A percentile compares a stretch with the other conserved stretches of the same genome.
These are phyloP conservation scores for Lobophora halterata DNA, from an alignment of 2,888 invertebrate genomes.

Conservation along the genomic window DNA sequence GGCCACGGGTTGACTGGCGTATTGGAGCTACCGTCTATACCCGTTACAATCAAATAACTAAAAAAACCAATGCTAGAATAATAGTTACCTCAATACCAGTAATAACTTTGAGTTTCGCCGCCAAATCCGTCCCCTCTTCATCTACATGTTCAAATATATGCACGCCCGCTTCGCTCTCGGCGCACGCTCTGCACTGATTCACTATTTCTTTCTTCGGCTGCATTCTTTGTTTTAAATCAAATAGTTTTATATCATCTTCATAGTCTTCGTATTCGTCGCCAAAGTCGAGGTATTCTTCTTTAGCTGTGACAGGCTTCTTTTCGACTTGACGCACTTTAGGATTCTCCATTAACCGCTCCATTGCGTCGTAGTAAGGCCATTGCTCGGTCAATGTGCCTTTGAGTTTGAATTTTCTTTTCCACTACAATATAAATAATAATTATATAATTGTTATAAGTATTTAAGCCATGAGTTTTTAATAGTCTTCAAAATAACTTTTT, in stretches of 20 bases:
- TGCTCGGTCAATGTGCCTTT: constrained; percentile 67
- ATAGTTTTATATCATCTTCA: constrained; percentile 68
- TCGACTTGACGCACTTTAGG: constrained; percentile 35
- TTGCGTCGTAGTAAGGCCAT: constrained; percentile 68
- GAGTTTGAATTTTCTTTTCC: constrained; percentile 69
- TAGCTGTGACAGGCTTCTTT: too few species aligned
- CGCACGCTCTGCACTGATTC: constrained; percentile 59
- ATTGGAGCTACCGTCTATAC: too few species aligned
- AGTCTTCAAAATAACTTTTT: too few species aligned
- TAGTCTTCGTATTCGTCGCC: constrained; percentile 47
- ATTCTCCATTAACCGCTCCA: constrained; percentile 50
- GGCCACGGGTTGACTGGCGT: too few species aligned
- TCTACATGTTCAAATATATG: constrained; percentile 55
- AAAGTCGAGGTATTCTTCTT: constrained; percentile 29
- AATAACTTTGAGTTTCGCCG: constrained; percentile 55
- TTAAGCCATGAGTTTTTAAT: too few species aligned
- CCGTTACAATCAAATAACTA: background rate
- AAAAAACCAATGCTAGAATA: background rate
- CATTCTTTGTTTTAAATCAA: constrained; percentile 61
- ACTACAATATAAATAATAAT: constrained; percentile 44
- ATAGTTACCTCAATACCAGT: constrained; percentile 60
- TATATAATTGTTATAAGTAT: background rate
- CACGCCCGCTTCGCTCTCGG: constrained; percentile 50
- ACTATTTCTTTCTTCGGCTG: constrained; percentile 43
- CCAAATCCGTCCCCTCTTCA: constrained; percentile 53